Base-by-base conservation (phyloP, 2,113 vertebrate species). In the Psephotus haematonotus region DNA sequence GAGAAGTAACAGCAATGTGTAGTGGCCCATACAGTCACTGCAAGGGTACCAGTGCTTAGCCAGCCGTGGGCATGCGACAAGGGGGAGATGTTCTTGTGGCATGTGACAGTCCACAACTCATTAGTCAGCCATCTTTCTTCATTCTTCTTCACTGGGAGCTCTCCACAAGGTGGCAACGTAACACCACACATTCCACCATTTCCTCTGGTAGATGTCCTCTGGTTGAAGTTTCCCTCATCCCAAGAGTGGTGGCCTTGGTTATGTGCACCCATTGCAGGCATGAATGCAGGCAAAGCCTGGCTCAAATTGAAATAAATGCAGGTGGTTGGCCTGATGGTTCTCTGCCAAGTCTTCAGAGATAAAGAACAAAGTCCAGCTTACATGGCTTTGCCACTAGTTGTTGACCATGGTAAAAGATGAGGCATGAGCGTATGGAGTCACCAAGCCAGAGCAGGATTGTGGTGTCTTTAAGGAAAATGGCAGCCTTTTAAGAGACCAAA, bases 161-260 rank as follows among this genome's bases (percentile, higher is more conserved):
- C 90, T 95, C 97, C 96, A 97, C 97, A 96, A 97, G 97, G 95
- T 97, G 97, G 97, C 97, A 97, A 96, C 92, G 95, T 97, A 95
- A 91, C 89, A 96, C 96, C 88, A 96, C 62, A 3, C 92, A 93
- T 97, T 31, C 88, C 77, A 47, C 68, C 82, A 62, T 87, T 69
- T 86, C 78, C 12, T 18, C 70, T 83, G 82, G 72, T 52, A 43
- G 74, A 43, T 87, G 74, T 17, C n/a, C 31, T 76, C 84, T 64
- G 13, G 25, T 92, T 60, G 95, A 37, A 0, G 86, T 43, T 69
- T 86, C 76, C 85, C 41, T 92, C 84, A 68, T 39, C 43, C 80
- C 80, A 91, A 75, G 65, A 75, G 60, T 13, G 50, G 39, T 86
- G 82, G 43, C 82, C 60, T 57, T 87, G 69, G 52, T 29, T 63